Evolutionary conservation across 1,140 invertebrate species (phyloP).

Genomic region (Hycleus cichorii): DNA sequence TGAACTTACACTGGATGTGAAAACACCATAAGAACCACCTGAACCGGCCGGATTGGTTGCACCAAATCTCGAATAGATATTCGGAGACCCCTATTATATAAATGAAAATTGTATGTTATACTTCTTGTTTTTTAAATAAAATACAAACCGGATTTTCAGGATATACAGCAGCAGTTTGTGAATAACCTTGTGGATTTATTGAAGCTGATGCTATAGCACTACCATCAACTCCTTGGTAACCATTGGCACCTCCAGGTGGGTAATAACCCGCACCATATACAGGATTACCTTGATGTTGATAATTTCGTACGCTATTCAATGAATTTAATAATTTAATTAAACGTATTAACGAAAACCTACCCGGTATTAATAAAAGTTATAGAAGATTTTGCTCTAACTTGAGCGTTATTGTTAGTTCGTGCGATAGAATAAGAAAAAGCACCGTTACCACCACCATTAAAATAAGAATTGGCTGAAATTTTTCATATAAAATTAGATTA

Average conservation of each 20-base stretch:
- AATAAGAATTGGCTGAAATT: not conserved
- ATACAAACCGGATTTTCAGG: slow-evolving; percentile 50
- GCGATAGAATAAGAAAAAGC: slow-evolving; percentile 22
- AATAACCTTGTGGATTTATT: slow-evolving; percentile 44
- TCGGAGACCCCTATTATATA: slow-evolving; percentile 47
- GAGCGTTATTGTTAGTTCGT: slow-evolving; percentile 20
- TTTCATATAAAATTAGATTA: slow-evolving; percentile 15
- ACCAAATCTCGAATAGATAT: slow-evolving; percentile 50
- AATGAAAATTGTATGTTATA: not conserved
- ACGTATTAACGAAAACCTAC: slow-evolving; percentile 10
- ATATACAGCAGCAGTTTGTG: slow-evolving; percentile 49
- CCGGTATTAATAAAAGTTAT: slow-evolving; percentile 10
- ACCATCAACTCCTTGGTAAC: not conserved
- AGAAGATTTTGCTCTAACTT: slow-evolving; percentile 21
- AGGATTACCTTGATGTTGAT: not conserved
- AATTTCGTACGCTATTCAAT: not conserved
- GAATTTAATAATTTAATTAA: not conserved
- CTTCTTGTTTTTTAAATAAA: not conserved
- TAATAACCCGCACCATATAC: not conserved
- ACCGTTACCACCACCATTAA: slow-evolving; percentile 12
- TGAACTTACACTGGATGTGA: slow-evolving; percentile 54
- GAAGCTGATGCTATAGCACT: slow-evolving; percentile 39
- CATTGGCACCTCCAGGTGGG: slow-evolving; percentile 3
- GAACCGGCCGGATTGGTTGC: slow-evolving; percentile 37
- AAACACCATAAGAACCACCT: slow-evolving; percentile 47